Conservation (phyloP, 2,888 invertebrate species). For the Elegia similella region DNA sequence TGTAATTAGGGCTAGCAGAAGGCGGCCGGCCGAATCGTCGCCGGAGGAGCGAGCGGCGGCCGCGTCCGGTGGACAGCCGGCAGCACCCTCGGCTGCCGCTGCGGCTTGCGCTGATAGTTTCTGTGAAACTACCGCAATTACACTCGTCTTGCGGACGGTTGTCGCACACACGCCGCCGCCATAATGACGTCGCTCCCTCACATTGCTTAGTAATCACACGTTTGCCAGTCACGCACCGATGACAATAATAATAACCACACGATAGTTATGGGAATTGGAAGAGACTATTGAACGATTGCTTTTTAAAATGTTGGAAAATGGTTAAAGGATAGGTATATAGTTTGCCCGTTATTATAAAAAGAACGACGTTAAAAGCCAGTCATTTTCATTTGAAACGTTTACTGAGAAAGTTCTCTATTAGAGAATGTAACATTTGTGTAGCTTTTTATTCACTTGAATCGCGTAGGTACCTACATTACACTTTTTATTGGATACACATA, state of each 20-base stretch:
- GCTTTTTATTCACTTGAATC: not conserved
- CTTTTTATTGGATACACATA: too few species aligned
- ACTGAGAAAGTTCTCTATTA: not conserved
- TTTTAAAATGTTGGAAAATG: constrained; percentile 23
- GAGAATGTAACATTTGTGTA: not conserved
- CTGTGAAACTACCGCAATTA: constrained; percentile 59
- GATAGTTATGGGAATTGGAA: constrained; percentile 55
- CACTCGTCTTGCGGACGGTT: constrained; percentile 53
- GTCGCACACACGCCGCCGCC: constrained; percentile 46
- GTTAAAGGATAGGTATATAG: constrained; percentile 20
- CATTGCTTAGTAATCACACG: constrained; percentile 57
- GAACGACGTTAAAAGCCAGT: not conserved
- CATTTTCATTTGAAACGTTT: not conserved
- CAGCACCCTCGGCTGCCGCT: constrained; percentile 17
- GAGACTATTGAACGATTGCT: constrained; percentile 30
- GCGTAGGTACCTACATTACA: too few species aligned
- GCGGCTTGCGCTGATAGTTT: constrained; percentile 41
- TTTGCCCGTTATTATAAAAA: constrained; percentile 2
- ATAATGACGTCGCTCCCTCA: constrained; percentile 46
- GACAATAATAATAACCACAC: constrained; percentile 54
- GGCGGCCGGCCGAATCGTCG: constrained; percentile 42
- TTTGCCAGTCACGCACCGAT: constrained; percentile 63
- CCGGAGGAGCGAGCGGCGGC: constrained; percentile 31
- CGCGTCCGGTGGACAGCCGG: constrained; percentile 6
- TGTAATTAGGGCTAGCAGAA: constrained; percentile 48